Evolutionary conservation across 2,888 invertebrate species (phyloP).

Genomic region (Globia sparganii): DNA sequence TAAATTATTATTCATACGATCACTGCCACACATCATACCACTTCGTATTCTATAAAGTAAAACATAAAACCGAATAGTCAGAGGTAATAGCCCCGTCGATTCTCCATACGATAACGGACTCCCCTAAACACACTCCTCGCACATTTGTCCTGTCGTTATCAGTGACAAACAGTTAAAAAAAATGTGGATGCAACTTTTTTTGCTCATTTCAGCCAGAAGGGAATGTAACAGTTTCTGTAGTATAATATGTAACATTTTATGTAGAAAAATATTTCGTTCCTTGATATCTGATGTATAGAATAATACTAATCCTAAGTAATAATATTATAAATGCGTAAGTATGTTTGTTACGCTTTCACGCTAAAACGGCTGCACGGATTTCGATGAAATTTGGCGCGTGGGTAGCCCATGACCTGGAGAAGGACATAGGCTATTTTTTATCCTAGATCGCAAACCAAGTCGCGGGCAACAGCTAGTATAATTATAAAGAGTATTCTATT

Average conservation of each 20-base stretch:
- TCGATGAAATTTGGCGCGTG: no score
- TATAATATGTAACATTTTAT: not conserved
- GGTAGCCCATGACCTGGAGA: no score
- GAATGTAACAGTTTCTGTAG: not conserved
- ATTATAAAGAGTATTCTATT: no score
- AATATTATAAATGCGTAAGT: no score
- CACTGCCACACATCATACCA: slow-evolving; percentile 24
- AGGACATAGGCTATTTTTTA: no score
- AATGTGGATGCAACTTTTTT: slow-evolving; percentile 63
- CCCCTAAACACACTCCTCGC: slow-evolving; percentile 73
- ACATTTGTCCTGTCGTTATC: slow-evolving; percentile 81
- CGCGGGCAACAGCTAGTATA: no score
- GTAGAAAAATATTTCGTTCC: not conserved
- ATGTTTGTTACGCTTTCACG: no score
- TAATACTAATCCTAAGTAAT: no score
- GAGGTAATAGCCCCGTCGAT: slow-evolving; percentile 73
- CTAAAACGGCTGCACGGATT: no score
- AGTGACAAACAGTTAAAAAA: slow-evolving; percentile 77
- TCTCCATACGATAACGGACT: slow-evolving; percentile 73
- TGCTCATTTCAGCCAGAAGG: slow-evolving; percentile 22
- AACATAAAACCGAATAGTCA: slow-evolving; percentile 60
- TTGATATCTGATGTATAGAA: not conserved
- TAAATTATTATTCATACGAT: slow-evolving; percentile 1
- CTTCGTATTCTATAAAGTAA: slow-evolving; percentile 52
- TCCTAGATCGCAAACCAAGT: no score